Base-by-base conservation (phyloP, 2,888 invertebrate species). In the Aleiodes alternator region DNA sequence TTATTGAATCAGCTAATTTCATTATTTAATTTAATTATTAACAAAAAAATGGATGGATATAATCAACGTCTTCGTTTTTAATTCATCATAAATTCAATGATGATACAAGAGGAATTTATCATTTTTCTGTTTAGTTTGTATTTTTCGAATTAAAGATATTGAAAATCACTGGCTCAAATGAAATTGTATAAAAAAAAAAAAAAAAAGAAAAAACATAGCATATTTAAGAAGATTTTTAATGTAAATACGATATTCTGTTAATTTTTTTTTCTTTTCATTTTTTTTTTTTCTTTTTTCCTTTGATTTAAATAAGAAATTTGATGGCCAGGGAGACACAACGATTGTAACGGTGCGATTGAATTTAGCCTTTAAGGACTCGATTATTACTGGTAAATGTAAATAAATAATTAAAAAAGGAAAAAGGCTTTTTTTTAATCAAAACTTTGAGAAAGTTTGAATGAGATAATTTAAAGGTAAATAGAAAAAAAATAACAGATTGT, bases 381-480 rank as follows among this genome's bases (percentile, higher is more conserved):
- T 64, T 43, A 64, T 64, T 64, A 64, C 43, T 64, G 64, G 48
- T 64, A 64, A 43, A 43, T 64, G 64, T 64, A 64, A 64, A 64
- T 64, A 64, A 64, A 64, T 48, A 64, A 64, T 64, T 12, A 16
- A 55, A 64, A 38, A 64, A 61, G 38, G 43, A 43, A 34, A 34
- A 34, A 34, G 9, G 34, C 14, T 64, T 48, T 16, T 43, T 43
- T 43, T 43, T 3, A 43, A 43, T 43, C 9, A 43, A 43, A 43
- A 43, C 43, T 43, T 43, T 43, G 11, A 43, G 43, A 43, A 43
- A 43, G 43, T 43, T 43, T 43, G 43, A 8, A 43, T 43, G 43
- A 43, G 11, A 11, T 43, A 43, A 43, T 43, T 43, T 43, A 43
- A 43, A 43, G 43, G 43, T 9, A 43, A 43, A 43, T 3, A 16